Base-by-base conservation (phyloP, 2,797 vertebrate genomes). In the Fistularia tabacaria region DNA sequence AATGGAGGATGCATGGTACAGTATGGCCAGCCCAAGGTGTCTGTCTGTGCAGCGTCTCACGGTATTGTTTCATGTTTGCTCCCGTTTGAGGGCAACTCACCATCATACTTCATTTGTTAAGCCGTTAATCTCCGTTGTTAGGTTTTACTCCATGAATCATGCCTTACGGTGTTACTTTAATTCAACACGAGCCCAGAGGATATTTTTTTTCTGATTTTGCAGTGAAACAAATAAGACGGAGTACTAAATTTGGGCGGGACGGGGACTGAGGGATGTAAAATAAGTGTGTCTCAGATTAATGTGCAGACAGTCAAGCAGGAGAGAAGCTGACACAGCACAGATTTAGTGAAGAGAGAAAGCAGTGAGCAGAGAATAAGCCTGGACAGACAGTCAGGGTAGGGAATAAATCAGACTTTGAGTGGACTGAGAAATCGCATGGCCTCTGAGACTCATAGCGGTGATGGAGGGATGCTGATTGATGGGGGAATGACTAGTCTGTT, bases 401-500 rank as follows among this genome's bases (percentile, higher is more conserved):
- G 58, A 71, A 64, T 89, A 85, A 89, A 86, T 86, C 79, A 86
- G 67, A 68, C 52, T 66, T 54, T 8, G 13, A 62, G 72, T 68
- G 67, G 62, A 60, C 54, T 54, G 68, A 76, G 64, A 66, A 75
- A 81, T 74, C 79, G 75, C 73, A 81, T 70, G 51, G 62, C 77
- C 73, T 70, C 64, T 42, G 61, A 74, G 76, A 74, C 59, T 61
- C 43, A 7, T 62, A 74, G 66, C 51, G 66, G 46, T 57, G 62
- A 70, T 44, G 48, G 45, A 51, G 58, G 63, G 69, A 67, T 73
- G 69, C 49, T 82, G 87, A 87, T 85, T 79, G 78, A 84, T 84
- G 51, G 67, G 56, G 55, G 64, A 78, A 69, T 55, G 57, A 70
- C 61, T 66, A 51, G 71, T 79, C 73, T 76, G 81, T 80, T 79